Percentiles rank a stretch among this genome's conserved stretches.
phyloP scores from a whole-genome alignment of 2,113 vertebrate species.

The Nycticebus coucang region DNA sequence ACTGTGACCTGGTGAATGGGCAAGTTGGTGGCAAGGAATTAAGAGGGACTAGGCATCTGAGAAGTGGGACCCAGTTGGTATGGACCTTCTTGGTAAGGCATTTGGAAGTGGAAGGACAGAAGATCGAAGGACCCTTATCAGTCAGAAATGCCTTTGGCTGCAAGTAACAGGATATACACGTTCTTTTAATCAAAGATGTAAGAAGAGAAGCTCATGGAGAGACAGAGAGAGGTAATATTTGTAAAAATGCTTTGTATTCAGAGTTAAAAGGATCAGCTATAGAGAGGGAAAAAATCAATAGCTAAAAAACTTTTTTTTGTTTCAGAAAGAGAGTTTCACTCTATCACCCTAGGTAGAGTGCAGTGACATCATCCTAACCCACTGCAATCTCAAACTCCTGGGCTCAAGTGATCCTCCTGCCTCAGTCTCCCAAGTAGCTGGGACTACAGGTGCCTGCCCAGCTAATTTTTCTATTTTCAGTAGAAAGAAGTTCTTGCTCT shows the following conservation, averaged over 20 bases:
- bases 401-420: too few relatives aligned
- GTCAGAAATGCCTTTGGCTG: conserved; percentile 29
- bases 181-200: not conserved
- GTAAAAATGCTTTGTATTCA: conserved; percentile 50
- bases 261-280: conserved; percentile 15
- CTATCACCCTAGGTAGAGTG: too few relatives aligned
- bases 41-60: not conserved
- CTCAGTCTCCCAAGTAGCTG: too few relatives aligned
- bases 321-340: too few relatives aligned
- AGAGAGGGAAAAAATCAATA: not conserved
- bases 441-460: too few relatives aligned
- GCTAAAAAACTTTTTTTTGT: not conserved
- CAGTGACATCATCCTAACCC: too few relatives aligned
- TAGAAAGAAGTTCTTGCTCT: too few relatives aligned
- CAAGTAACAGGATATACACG: conserved; percentile 15
- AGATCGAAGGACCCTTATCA: not conserved
- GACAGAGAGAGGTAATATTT: conserved; percentile 28
- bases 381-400: too few relatives aligned
- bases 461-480: too few relatives aligned
- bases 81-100: not conserved
- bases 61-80: not conserved
- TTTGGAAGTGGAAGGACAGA: not conserved
- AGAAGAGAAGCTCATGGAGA: conserved; percentile 36
- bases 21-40: not conserved
- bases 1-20: not conserved